Base-by-base conservation (phyloP, 2,113 vertebrate species). In the Sylvia atricapilla region DNA sequence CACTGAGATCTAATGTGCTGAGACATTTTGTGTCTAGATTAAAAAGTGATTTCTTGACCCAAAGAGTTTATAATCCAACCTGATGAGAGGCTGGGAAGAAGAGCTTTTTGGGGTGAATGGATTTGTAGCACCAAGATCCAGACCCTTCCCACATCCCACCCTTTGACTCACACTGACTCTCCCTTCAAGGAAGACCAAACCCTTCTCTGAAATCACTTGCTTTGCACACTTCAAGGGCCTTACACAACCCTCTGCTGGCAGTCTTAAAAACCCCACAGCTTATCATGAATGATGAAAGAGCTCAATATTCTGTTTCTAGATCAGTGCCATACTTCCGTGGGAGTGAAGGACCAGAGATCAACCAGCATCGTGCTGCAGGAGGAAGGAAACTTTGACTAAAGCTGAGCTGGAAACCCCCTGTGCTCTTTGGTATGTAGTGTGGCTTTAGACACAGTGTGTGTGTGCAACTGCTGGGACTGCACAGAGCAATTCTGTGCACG, bases 371-470 rank as follows among this genome's bases (percentile, higher is more conserved):
- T 17, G 23, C 64, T 49, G 68, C 55, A 92, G 52, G 73, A 96
- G 66, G 95, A 95, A 96, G 90, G 83, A 92, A 85, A 86, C 41
- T 75, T 37, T 86, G 69, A 75, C 47, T 84, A 41, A 50, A 79
- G 59, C 81, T 9, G 82, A 63, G 85, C 23, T 64, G 93, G 94
- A 95, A 97, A 89, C 7, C 93, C 79, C 91, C 93, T 21, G 1
- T n/a, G 74, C 68, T 86, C 35, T 77, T 21, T 39, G 50, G 75
- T 82, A 58, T 0, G 41, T 72, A 41, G 24, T 1, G 21, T 73
- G 49, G 81, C 43, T n/a, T 67, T 17, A 80, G 43, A n/a, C 44
- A 43, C 14, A 4, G 59, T 1, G 13, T 2, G 7, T 49, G 47
- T 7, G 49, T 77, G 59, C 72, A 52, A 6, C 67, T 80, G 70